Base-by-base conservation (phyloP, 2,797 vertebrate species). In the Siniperca scherzeri region DNA sequence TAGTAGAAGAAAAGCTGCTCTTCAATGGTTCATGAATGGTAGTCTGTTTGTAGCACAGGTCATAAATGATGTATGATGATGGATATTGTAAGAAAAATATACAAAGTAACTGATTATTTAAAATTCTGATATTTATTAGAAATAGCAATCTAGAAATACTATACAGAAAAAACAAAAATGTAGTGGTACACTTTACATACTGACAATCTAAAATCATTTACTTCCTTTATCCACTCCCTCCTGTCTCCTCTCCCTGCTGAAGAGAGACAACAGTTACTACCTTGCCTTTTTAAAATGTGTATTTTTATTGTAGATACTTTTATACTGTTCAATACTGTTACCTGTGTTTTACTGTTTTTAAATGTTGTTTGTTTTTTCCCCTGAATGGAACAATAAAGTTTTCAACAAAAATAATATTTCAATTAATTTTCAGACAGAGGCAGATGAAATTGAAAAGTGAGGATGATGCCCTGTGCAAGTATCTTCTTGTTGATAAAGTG, bases 351-450 rank as follows among this genome's bases (percentile, higher is more conserved):
- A 22, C 11, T 50, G 50, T 76, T 83, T 71, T 16, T 40, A 10
- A 40, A 40, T 10, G 16, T 64, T 55, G 11, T 64, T 61, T 57
- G 5, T 61, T 70, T 48, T 27, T 60, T 78, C 48, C 7, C 55
- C 69, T 72, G 36, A 14, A 27, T 52, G 14, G 21, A 72, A 77
- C 56, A 85, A 80, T 85, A 83, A 83, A 77, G 55, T 74, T 86
- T 87, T 80, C 2, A 78, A 25, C 21, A 71, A 27, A 59, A 55
- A 2, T 27, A 12, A 68, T 1, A 27, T 36, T 0, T 42, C 11
- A 60, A 22, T 48, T 30, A 0, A 11, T n/a, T 59, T 56, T 36
- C 5, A 48, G 30, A 50, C 57, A 3, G 66, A 40, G 3, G 40
- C 48, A 19, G 66, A 17, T 67, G 21, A 16, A 33, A 55, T 46